These are phyloP conservation scores for Adelognathus sp. DNA, from an alignment of 2,888 invertebrate species.

Conservation along the genomic window DNA sequence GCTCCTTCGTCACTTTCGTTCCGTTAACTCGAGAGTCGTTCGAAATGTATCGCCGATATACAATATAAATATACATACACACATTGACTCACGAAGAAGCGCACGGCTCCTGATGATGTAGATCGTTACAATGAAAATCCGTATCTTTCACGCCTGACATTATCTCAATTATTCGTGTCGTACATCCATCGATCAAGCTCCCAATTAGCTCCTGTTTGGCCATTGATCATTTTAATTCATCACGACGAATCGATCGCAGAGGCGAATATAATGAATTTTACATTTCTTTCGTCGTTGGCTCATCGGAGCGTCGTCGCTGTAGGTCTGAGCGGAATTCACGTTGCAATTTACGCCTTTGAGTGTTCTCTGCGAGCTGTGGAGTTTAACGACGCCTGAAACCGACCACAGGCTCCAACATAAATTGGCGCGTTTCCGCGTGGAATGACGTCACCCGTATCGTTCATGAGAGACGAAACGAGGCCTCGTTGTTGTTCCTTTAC, in stretches of 20 bases:
- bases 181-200: slow-evolving; percentile 25
- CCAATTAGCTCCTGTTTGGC: slow-evolving; percentile 23
- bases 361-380: slow-evolving; percentile 19
- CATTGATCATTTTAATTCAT: slow-evolving; percentile 16
- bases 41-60: slow-evolving; percentile 51
- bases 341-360: slow-evolving; percentile 15
- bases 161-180: slow-evolving; percentile 29
- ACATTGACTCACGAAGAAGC: slow-evolving; percentile 38
- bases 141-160: slow-evolving; percentile 35
- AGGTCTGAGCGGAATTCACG: background rate
- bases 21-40: slow-evolving; percentile 33
- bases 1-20: slow-evolving; percentile 56
- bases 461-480: slow-evolving; percentile 70
- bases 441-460: slow-evolving; percentile 74
- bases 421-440: slow-evolving; percentile 77
- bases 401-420: slow-evolving; percentile 61
- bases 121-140: slow-evolving; percentile 34
- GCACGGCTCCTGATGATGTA: background rate
- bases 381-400: slow-evolving; percentile 44
- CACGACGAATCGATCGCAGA: background rate
- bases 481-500: slow-evolving; percentile 67
- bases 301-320: background rate
- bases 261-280: background rate
- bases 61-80: slow-evolving; percentile 39
- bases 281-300: background rate